Evolutionary conservation across 2,113 vertebrate species (phyloP), one percentile per base, ranked within the genome.

Genomic region (Toxotes chatareus): DNA sequence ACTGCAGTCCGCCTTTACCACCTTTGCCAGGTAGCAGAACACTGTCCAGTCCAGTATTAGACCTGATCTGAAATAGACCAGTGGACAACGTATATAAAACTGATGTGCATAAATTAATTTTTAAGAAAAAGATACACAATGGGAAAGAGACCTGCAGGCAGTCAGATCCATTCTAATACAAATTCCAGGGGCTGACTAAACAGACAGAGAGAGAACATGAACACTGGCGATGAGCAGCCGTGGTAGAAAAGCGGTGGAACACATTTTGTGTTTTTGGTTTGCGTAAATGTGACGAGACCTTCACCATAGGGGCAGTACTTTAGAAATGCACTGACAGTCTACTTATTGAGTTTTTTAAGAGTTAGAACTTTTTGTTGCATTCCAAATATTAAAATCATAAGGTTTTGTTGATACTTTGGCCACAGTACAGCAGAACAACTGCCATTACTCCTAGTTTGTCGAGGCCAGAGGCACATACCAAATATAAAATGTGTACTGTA

Each of bases 391-490:
- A 3, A 76, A 59, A 77, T 16, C 27, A 11, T 38, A 34, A n/a
- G 65, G 27, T 34, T 68, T 34, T 31, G 31, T 40, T n/a, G 69
- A 51, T 49, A 67, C 11, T 16, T 36, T 65, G 65, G 11, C 44
- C 38, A 46, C 12, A 66, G 5, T 53, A 32, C 42, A 60, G 36
- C 32, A 40, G 44, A 49, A 40, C 49, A 51, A n/a, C 49, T 67
- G 81, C 31, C n/a, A 16, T 17, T 27, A 7, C 51, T 74, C 67
- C 64, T 79, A 27, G 70, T 77, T 32, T 55, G 57, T 68, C 69
- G n/a, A 46, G 76, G 68, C 81, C 79, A 55, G 73, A 68, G 65
- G 73, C 76, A 86, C 31, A 79, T 73, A 42, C 71, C 57, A 80
- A 44, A 82, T 77, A 61, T 71, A 74, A 71, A 82, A 66, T 74